Conservation (phyloP, 2,113 vertebrate genomes). For the Varanus komodoensis region DNA sequence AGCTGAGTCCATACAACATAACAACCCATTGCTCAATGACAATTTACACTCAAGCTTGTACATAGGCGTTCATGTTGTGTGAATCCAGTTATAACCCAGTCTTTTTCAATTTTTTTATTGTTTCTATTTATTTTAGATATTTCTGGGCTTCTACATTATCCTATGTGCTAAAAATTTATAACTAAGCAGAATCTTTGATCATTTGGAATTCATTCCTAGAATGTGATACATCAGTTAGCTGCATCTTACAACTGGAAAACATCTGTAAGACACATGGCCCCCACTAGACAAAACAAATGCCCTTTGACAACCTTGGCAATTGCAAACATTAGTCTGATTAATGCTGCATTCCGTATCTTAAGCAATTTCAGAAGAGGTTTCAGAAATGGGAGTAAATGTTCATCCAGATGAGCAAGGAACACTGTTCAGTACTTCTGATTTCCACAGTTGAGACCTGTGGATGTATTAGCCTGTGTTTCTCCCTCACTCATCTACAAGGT, state of each 20-base stretch:
- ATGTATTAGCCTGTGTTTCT: not conserved
- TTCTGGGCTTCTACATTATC: not conserved
- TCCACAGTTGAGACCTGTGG: not conserved
- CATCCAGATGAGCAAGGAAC: not conserved
- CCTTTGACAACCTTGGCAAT: not conserved
- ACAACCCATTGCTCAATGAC: too few species aligned
- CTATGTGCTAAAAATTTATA: not conserved
- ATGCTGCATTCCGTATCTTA: not conserved
- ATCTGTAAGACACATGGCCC: not conserved
- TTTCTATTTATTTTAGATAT: not conserved
- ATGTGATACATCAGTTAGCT: not conserved
- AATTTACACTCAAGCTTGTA: too few species aligned
- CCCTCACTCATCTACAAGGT: not conserved
- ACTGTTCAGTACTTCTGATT: not conserved
- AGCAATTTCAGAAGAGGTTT: not conserved
- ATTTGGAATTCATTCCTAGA: not conserved
- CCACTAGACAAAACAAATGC: not conserved
- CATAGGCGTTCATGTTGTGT: too few species aligned
- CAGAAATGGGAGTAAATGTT: not conserved
- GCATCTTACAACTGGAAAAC: not conserved
- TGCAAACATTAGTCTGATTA: not conserved
- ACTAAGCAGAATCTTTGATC: not conserved
- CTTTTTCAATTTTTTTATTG: not conserved
- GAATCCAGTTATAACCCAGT: too few species aligned
- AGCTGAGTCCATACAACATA: too few species aligned